Evolutionary conservation across 2,113 vertebrate species (phyloP).

Genomic region (Cryptoleucopteryx plumbea): DNA sequence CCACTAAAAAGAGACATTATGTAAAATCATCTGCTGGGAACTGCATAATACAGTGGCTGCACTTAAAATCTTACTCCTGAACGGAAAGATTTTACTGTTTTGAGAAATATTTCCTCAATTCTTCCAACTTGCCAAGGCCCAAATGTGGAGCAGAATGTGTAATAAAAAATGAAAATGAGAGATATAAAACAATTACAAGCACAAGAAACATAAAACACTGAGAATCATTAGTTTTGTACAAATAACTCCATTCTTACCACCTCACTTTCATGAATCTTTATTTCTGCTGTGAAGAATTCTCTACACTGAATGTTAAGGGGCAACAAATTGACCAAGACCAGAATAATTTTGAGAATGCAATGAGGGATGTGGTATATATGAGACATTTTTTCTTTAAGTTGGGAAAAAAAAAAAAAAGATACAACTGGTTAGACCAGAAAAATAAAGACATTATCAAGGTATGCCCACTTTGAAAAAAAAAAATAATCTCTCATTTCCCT

Average conservation of each 20-base stretch:
- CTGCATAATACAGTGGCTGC: background rate
- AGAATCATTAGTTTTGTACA: background rate
- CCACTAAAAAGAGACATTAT: background rate
- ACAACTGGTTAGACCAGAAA: background rate
- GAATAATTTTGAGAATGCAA: background rate
- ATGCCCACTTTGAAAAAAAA: background rate
- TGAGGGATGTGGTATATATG: background rate
- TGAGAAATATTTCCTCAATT: constrained; percentile 3
- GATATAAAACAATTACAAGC: background rate
- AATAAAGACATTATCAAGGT: background rate
- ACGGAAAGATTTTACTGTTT: background rate
- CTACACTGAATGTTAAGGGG: background rate
- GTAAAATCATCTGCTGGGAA: background rate
- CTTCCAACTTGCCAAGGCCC: background rate
- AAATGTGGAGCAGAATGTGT: background rate
- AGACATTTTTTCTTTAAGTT: background rate
- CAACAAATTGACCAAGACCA: background rate
- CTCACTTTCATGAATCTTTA: background rate
- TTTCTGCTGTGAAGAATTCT: background rate
- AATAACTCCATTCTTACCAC: background rate
- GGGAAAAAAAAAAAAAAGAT: fast-evolving
- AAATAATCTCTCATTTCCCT: background rate
- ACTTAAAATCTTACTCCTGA: background rate
- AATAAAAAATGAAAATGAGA: constrained; percentile 26
- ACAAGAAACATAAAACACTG: background rate